Percentiles rank a stretch among this genome's conserved stretches.
These are phyloP conservation scores for Pteropus rufus DNA, from an alignment of 2,797 vertebrate species.

Conservation along the genomic window DNA sequence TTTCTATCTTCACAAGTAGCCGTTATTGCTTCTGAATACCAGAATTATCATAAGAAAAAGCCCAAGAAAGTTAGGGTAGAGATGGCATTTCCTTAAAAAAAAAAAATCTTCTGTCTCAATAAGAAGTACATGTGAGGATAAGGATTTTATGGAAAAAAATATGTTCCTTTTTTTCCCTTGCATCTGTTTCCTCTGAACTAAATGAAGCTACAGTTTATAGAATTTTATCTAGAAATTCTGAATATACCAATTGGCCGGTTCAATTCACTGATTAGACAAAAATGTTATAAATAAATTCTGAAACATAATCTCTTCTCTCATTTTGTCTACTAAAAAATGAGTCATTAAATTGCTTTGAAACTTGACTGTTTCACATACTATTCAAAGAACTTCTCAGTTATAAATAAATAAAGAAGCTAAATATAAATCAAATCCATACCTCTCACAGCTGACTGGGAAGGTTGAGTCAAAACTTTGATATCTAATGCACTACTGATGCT, in stretches of 20 bases:
- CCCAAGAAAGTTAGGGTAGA: slow-evolving; percentile 1
- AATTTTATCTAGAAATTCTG: slow-evolving; percentile 63
- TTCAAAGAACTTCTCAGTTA: slow-evolving; percentile 54
- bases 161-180: background rate
- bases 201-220: slow-evolving; percentile 46
- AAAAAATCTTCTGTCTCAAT: slow-evolving; percentile 31
- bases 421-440: slow-evolving; percentile 82
- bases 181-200: slow-evolving; percentile 67
- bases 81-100: slow-evolving; percentile 39
- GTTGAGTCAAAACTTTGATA: slow-evolving; percentile 93
- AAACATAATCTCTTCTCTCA: slow-evolving; percentile 66
- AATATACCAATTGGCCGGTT: slow-evolving; percentile 57
- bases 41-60: slow-evolving; percentile 33
- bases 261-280: slow-evolving; percentile 65
- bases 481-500: slow-evolving; percentile 91
- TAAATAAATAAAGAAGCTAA: slow-evolving; percentile 67
- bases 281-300: slow-evolving; percentile 68
- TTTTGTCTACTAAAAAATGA: slow-evolving; percentile 72
- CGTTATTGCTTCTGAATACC: background rate
- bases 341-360: slow-evolving; percentile 72
- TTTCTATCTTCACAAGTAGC: background rate
- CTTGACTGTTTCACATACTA: slow-evolving; percentile 58
- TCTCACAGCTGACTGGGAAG: slow-evolving; percentile 86
- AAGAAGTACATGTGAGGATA: slow-evolving; percentile 47
- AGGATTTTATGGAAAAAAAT: slow-evolving; percentile 43